phyloP scores from a whole-genome alignment of 2,113 vertebrate species.

The Dicaeum eximium region DNA sequence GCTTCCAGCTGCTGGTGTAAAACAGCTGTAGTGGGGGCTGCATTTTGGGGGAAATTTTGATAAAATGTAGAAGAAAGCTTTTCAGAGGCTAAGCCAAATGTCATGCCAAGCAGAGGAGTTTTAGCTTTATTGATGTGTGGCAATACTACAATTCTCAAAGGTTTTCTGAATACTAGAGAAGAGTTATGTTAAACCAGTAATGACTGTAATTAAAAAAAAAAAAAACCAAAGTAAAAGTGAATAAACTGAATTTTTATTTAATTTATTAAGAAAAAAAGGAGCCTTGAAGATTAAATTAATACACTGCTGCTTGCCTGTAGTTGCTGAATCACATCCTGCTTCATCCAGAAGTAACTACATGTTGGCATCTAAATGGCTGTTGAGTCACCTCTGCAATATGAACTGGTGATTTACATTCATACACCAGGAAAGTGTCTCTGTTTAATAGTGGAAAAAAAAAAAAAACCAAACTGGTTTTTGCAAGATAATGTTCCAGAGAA shows the following conservation, averaged over 20 bases:
- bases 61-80: not conserved
- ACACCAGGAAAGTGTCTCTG: not conserved
- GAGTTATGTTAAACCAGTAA: not conserved
- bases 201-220: not conserved
- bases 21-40: not conserved
- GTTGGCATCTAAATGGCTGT: conserved; percentile 1
- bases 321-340: conserved; percentile 44
- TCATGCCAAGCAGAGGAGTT: not conserved
- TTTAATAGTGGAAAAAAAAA: not conserved
- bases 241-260: not conserved
- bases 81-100: not conserved
- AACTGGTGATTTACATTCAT: not conserved
- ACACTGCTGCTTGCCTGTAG: not conserved
- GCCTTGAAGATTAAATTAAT: not conserved
- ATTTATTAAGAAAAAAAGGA: not conserved
- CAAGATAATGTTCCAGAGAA: not conserved
- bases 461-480: not conserved
- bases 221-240: not conserved
- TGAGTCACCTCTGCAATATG: conserved; percentile 19
- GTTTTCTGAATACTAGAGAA: not conserved
- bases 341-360: not conserved
- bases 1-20: not conserved
- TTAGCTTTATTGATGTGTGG: not conserved
- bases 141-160: not conserved
- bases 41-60: not conserved